Evolutionary conservation across 2,113 vertebrate genomes (phyloP).

Genomic region (Siphamia tubifer): DNA sequence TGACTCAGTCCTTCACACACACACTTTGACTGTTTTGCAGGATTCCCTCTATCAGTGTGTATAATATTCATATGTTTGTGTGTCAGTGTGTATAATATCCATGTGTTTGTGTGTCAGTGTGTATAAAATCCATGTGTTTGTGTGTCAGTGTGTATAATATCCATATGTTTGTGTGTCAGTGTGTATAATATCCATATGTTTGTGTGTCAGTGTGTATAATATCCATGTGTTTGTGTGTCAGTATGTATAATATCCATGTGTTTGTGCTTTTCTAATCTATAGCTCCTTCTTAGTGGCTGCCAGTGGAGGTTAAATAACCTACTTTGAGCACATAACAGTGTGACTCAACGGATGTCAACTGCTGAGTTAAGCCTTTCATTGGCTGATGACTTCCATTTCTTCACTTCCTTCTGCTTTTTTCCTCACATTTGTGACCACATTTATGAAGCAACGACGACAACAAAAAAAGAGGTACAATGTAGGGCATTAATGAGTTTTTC

Average conservation of each 20-base stretch:
- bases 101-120: background rate
- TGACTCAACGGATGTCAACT: conserved; percentile 30
- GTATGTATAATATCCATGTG: background rate
- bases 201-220: background rate
- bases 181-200: too few species aligned
- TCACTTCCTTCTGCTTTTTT: background rate
- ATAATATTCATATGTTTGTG: too few species aligned
- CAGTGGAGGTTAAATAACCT: background rate
- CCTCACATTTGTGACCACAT: background rate
- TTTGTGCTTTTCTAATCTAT: background rate
- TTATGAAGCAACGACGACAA: background rate
- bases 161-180: background rate
- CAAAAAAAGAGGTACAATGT: background rate
- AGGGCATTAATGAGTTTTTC: background rate
- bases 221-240: background rate
- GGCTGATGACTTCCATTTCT: background rate
- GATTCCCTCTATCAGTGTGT: too few species aligned
- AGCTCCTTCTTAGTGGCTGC: background rate
- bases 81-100: background rate
- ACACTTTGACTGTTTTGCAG: background rate
- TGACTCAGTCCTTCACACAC: conserved; percentile 22
- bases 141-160: background rate
- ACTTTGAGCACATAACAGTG: background rate
- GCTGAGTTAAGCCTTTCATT: conserved; percentile 23
- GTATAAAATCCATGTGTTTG: too few species aligned